These are phyloP conservation scores for Tenthredo distinguenda DNA, from an alignment of 2,888 invertebrate species.

Conservation along the genomic window DNA sequence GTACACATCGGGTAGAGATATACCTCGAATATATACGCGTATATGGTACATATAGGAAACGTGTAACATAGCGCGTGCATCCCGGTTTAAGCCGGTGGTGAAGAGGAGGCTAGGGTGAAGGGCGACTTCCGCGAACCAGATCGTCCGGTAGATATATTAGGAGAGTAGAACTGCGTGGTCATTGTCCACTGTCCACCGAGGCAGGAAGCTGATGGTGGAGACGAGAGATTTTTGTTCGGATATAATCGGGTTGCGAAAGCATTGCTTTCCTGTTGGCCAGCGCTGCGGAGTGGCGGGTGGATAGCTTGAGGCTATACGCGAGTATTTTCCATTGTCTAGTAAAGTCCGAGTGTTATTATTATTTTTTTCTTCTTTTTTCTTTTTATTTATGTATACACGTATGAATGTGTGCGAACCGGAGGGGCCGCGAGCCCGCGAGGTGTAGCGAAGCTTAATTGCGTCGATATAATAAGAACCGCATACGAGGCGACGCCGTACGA, in stretches of 20 bases:
- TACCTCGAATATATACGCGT: neutral
- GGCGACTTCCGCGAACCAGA: slow-evolving; percentile 75
- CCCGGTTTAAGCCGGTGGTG: slow-evolving; percentile 42
- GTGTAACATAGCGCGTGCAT: slow-evolving; percentile 34
- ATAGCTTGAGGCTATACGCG: neutral
- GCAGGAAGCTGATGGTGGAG: slow-evolving; percentile 68
- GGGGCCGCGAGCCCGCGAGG: slow-evolving; percentile 57
- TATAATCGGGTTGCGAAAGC: slow-evolving; percentile 69
- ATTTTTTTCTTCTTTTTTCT: neutral
- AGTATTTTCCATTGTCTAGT: neutral
- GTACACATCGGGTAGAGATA: neutral
- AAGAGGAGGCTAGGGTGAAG: slow-evolving; percentile 58
- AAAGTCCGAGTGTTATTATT: neutral
- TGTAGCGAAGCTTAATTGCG: slow-evolving; percentile 63
- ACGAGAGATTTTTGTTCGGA: slow-evolving; percentile 71
- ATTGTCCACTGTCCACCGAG: slow-evolving; percentile 70
- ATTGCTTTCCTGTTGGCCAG: slow-evolving; percentile 33
- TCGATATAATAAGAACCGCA: neutral
- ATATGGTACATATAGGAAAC: neutral
- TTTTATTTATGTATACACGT: neutral
- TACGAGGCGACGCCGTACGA: neutral
- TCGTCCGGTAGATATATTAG: slow-evolving; percentile 71
- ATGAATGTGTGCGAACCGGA: neutral
- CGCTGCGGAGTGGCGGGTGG: neutral
- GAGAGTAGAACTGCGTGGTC: slow-evolving; percentile 64